Base-by-base conservation (phyloP, 2,797 vertebrate genomes). In the Eurystomus glaucurus region DNA sequence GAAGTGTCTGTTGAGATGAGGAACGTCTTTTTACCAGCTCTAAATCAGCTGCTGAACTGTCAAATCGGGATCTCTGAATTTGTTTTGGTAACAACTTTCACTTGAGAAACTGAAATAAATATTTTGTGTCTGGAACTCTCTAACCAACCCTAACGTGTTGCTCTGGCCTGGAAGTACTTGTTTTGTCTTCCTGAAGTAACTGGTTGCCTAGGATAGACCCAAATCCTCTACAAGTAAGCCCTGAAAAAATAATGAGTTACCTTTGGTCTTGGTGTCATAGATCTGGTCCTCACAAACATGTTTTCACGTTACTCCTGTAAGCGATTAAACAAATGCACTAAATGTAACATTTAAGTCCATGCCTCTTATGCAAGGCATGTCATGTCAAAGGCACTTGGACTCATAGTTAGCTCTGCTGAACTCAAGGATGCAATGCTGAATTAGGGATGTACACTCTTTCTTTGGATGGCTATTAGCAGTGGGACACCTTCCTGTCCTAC, bases 1-100 rank as follows among this genome's bases (percentile, higher is more conserved):
- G 19, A 48, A 22, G 26, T 6, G 39, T 46, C 14, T 72, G 1
- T n/a, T 71, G 50, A 19, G 14, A 54, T 90, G 35, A 51, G 16
- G 13, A 26, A 57, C 58, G 19, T 39, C 0, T 0, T 52, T 39
- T 55, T 6, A 51, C 23, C 3, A 37, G 5, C 29, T 54, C 23
- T 51, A 68, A 90, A n/a, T 26, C 19, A 48, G 2, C 12, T 20
- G n/a, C 39, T 16, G 16, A 43, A 62, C 19, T 50, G 25, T 15
- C 10, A 84, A n/a, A 61, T 90, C 25, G 41, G 15, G 61, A 4
- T 41, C 9, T 62, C 3, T 39, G 31, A 87, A 29, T 46, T 81
- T 35, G 4, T 52, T 65, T 45, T 5, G 11, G 2, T n/a, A 71
- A 48, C 14, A 70, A 7, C 28, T 51, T 74, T 46, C 18, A 33